Percentiles rank a stretch among this genome's conserved stretches.
phyloP scores from a whole-genome alignment of 2,113 vertebrate genomes.

The Scytalopus superciliaris region DNA sequence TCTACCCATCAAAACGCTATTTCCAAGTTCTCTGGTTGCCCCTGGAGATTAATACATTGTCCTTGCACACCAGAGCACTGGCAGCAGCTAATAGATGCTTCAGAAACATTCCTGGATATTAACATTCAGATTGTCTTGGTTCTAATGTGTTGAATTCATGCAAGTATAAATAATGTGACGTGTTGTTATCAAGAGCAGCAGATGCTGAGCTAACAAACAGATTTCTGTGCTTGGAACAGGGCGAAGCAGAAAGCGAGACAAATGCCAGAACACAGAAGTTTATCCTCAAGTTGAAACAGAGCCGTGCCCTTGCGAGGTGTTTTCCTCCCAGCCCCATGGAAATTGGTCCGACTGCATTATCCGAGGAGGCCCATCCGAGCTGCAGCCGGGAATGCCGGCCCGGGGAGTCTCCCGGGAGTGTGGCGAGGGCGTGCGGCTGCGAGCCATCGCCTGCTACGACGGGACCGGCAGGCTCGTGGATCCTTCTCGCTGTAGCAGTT shows the following conservation, averaged over 20 bases:
- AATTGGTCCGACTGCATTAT: conserved; percentile 95
- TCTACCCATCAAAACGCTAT: background rate
- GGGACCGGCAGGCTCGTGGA: conserved; percentile 78
- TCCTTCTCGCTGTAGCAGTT: conserved; percentile 79
- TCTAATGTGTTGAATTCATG: conserved; percentile 52
- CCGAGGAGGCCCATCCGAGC: conserved; percentile 34
- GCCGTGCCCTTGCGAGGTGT: conserved; percentile 83
- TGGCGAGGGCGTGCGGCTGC: conserved; percentile 83
- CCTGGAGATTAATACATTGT: conserved; percentile 30
- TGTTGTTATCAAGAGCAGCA: conserved; percentile 56
- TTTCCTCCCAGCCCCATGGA: conserved; percentile 82
- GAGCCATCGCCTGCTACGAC: conserved; percentile 84
- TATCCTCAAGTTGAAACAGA: conserved; percentile 85
- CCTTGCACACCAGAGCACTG: conserved; percentile 3
- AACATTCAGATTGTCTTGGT: conserved; percentile 52
- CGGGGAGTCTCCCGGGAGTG: conserved; percentile 77
- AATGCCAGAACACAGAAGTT: conserved; percentile 81
- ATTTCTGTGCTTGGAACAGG: conserved; percentile 78
- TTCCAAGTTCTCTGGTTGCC: conserved; percentile 35
- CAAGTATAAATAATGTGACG: conserved; percentile 51
- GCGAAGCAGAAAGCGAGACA: conserved; percentile 92
- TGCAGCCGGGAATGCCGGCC: conserved; percentile 43
- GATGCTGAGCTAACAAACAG: conserved; percentile 43
- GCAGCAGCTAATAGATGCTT: conserved; percentile 19
- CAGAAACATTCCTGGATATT: conserved; percentile 47